Evolutionary conservation across 2,113 vertebrate genomes (phyloP).

Genomic region (Barbus barbus): DNA sequence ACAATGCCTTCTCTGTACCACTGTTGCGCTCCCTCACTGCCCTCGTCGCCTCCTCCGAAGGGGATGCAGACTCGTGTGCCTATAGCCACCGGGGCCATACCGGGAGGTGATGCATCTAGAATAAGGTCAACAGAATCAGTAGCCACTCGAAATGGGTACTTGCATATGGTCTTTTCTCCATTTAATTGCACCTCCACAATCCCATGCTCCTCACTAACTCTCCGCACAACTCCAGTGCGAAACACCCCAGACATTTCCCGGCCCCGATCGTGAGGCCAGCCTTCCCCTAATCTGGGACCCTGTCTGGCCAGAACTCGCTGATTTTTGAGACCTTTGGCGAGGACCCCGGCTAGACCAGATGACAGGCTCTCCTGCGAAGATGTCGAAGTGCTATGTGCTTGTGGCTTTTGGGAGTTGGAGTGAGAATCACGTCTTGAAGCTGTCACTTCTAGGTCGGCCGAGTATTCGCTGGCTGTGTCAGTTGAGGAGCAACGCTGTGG

Average conservation of each 20-base stretch:
- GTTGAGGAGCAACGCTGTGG: conserved; percentile 86
- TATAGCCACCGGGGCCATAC: conserved; percentile 72
- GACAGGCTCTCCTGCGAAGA: conserved; percentile 57
- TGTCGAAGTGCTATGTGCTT: conserved; percentile 28
- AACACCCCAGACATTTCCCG: conserved; percentile 68
- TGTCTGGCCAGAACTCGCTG: conserved; percentile 83
- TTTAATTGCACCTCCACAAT: conserved; percentile 83
- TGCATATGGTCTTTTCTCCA: conserved; percentile 78
- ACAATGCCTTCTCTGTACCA: conserved; percentile 83
- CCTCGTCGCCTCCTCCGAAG: conserved; percentile 69
- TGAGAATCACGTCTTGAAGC: conserved; percentile 6
- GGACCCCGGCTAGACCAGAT: conserved; percentile 69
- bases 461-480: conserved; percentile 91
- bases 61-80: conserved; percentile 83
- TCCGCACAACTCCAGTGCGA: conserved; percentile 82
- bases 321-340: conserved; percentile 81
- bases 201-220: conserved; percentile 80
- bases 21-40: conserved; percentile 68
- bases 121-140: conserved; percentile 77
- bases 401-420: conserved; percentile 41
- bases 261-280: conserved; percentile 60
- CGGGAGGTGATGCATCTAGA: conserved; percentile 79
- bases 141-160: conserved; percentile 77
- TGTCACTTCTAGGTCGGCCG: conserved; percentile 80
- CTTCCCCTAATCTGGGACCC: conserved; percentile 62